These are phyloP conservation scores for Leucopternis melanops DNA, from an alignment of 2,113 vertebrate genomes.

Conservation along the genomic window DNA sequence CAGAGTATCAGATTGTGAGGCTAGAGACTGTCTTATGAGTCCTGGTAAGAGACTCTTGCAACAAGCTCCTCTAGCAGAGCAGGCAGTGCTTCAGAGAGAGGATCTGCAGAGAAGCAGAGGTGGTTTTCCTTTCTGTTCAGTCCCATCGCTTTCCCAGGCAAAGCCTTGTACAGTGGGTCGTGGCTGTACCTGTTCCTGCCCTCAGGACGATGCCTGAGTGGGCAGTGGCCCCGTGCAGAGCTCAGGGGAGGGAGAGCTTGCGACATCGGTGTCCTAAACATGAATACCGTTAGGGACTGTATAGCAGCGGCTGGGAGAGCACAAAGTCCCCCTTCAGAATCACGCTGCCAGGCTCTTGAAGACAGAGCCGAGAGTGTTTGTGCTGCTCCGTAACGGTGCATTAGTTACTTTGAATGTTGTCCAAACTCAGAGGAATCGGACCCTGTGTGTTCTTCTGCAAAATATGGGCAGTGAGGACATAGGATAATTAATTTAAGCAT, in stretches of 20 bases:
- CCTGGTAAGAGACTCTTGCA: not conserved
- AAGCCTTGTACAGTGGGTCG: not conserved
- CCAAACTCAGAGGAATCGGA: not conserved
- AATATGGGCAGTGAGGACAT: fast-evolving
- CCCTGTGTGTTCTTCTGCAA: not conserved
- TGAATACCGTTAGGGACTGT: fast-evolving
- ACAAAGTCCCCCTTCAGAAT: not conserved
- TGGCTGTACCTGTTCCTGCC: not conserved
- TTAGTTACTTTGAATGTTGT: not conserved
- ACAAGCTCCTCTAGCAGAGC: not conserved
- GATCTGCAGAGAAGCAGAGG: not conserved
- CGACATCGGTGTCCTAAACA: not conserved
- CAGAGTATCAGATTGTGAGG: not conserved
- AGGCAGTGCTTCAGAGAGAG: not conserved
- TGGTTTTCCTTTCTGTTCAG: not conserved
- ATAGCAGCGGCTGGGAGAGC: not conserved
- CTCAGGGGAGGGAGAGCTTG: not conserved
- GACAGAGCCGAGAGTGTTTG: no score
- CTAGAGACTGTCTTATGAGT: not conserved
- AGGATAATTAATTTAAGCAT: not conserved
- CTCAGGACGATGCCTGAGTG: not conserved
- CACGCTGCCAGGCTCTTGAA: not conserved
- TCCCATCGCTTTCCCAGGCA: not conserved
- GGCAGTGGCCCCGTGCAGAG: not conserved
- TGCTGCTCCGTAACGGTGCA: fast-evolving